A percentile compares a stretch with the other conserved stretches of the same genome.
These are phyloP conservation scores for Tamandua tetradactyla DNA, from an alignment of 2,797 vertebrate species.

Conservation along the genomic window DNA sequence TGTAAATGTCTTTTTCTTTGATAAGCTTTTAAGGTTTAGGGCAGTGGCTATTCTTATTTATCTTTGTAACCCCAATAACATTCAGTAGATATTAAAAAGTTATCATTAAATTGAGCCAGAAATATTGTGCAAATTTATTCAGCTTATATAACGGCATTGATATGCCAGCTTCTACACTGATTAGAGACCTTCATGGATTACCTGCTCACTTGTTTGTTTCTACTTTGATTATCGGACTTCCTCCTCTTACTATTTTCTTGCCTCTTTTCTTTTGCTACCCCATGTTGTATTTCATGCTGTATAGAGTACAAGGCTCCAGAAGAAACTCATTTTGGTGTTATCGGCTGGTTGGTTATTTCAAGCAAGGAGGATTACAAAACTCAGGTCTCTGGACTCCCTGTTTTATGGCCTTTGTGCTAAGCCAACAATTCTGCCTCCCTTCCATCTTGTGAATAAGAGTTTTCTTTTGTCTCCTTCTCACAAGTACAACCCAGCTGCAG, in stretches of 20 bases:
- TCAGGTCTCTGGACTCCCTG: neutral
- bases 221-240: neutral
- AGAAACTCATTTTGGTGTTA: neutral
- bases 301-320: neutral
- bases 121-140: neutral
- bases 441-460: neutral
- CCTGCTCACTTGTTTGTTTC: neutral
- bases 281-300: neutral
- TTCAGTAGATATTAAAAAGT: neutral
- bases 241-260: neutral
- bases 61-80: neutral
- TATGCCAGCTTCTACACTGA: neutral
- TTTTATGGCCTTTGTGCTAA: conserved; percentile 1
- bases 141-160: neutral
- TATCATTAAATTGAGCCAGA: conserved; percentile 2
- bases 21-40: conserved; percentile 20
- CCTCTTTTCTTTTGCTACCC: neutral
- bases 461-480: conserved; percentile 60
- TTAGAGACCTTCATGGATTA: neutral
- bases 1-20: conserved; percentile 25
- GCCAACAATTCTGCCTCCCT: neutral
- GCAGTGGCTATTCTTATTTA: conserved; percentile 34
- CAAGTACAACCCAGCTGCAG: conserved; percentile 12
- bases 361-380: conserved; percentile 34
- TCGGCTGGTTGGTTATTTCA: conserved; percentile 14